Evolutionary conservation across 2,113 vertebrate genomes (phyloP).

Genomic region (Oncorhynchus gorbuscha): DNA sequence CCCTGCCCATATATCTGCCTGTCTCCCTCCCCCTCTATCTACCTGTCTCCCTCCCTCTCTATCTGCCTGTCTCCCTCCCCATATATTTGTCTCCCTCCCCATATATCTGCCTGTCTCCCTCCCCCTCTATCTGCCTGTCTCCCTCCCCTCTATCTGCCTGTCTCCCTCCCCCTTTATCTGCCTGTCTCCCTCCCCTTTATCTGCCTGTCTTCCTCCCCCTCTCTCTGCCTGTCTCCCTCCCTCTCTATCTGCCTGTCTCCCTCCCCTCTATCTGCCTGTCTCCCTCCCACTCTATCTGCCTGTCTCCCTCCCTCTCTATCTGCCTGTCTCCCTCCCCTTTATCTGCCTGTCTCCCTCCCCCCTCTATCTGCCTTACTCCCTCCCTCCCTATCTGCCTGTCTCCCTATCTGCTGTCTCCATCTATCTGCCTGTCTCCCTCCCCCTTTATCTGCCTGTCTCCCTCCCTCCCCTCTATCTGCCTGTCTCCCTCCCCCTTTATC

Average conservation of each 20-base stretch:
- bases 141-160: no score
- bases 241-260: slow-evolving; percentile 8
- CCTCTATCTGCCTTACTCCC: fast-evolving
- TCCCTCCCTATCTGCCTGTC: background rate
- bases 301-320: background rate
- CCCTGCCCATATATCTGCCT: background rate
- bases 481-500: background rate
- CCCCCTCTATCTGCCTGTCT: background rate
- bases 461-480: background rate
- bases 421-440: no score
- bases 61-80: no score
- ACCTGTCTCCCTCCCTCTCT: background rate
- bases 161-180: background rate
- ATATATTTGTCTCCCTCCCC: background rate
- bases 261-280: background rate
- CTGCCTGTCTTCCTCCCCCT: background rate
- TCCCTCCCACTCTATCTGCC: background rate
- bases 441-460: background rate
- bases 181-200: background rate
- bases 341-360: background rate
- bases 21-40: background rate
- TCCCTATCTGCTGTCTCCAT: background rate
- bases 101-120: background rate
- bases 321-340: background rate
- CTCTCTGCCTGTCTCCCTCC: background rate